Base-by-base conservation (phyloP, 1,140 invertebrate species). In the Propsilocerus akamusi region DNA sequence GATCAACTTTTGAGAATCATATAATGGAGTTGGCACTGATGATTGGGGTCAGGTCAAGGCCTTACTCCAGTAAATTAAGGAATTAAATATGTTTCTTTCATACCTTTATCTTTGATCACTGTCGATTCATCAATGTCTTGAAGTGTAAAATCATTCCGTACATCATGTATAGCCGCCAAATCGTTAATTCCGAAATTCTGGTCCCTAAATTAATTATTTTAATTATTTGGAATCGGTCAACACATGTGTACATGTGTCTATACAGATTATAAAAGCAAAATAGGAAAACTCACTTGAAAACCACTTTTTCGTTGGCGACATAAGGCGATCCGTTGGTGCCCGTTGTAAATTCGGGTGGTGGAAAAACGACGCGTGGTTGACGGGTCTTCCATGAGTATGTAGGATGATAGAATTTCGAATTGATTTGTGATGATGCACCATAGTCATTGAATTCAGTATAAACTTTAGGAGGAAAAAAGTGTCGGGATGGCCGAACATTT, bases 301-400 rank as follows among this genome's bases (percentile, higher is more conserved):
- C 72, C 5, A 75, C 70, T 53, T 73, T 75, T 51, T 75, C 72
- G 54, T 65, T 71, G 11, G 64, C 65, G 51, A 41, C 34, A 41
- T 41, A 41, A 51, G 54, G 60, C 55, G 37, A 67, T 51, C 48
- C 70, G 59, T 49, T 65, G 58, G 59, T n/a, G n/a, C n/a, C n/a
- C n/a, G n/a, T n/a, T n/a, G n/a, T 73, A 60, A 47, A 66, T 63
- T 75, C 47, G 62, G 71, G 62, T 54, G 55, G 55, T 4, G 73
- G 73, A 25, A 75, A 75, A 3, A 75, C 72, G 2, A 75, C 73
- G 0, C 73, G 55, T 0, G 73, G 73, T 54, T 68, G 72, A 11
- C 73, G 59, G 3, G 73, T 71, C 50, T 68, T 68, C 68, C 68
- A 71, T 17, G 12, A 20, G 10, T 41, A 41, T 17, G 34, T 41